Evolutionary conservation across 2,888 invertebrate species (phyloP).

Genomic region (Yponomeuta malinellus): DNA sequence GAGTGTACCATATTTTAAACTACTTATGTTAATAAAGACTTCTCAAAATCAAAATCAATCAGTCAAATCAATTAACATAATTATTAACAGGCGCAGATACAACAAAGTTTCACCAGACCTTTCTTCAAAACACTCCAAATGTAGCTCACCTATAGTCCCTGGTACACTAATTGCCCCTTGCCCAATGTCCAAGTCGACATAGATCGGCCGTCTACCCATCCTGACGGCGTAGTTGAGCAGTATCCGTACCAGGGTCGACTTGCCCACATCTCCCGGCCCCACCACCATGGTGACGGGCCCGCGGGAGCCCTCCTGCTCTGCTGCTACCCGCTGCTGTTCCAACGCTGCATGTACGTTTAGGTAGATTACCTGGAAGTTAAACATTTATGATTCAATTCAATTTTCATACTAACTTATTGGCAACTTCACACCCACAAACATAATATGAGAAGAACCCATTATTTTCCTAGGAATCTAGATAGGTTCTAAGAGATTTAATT

Average conservation of each 20-base stretch:
- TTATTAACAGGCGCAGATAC: too few relatives aligned
- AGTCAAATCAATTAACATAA: too few relatives aligned
- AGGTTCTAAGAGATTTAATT: too few relatives aligned
- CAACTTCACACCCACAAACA: too few relatives aligned
- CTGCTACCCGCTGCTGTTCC: constrained; percentile 89
- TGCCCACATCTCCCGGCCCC: constrained; percentile 97
- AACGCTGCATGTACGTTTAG: constrained; percentile 96
- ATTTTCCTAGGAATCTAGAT: too few relatives aligned
- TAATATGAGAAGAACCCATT: too few relatives aligned
- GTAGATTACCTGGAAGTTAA: constrained; percentile 80
- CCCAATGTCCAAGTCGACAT: constrained; percentile 96
- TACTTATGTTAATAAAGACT: too few relatives aligned
- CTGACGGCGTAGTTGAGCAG: constrained; percentile 96
- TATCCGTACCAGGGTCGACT: constrained; percentile 91
- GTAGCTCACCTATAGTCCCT: constrained; percentile 84
- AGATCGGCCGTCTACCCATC: constrained; percentile 90
- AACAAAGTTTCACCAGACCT: too few relatives aligned
- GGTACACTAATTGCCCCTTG: constrained; percentile 95
- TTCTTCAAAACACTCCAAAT: background rate
- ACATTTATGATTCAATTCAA: background rate
- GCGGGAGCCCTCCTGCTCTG: constrained; percentile 82
- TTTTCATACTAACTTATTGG: too few relatives aligned
- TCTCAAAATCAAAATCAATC: too few relatives aligned
- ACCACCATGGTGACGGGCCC: constrained; percentile 94
- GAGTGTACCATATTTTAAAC: too few relatives aligned